Conservation (phyloP, 2,113 vertebrate species). For the cattle (Bos taurus) region ARS-UCD2.0 NC_037329.1:83312501-83313000, state of each 20-base stretch:
- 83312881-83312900: neutral
- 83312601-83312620: neutral
- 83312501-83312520: neutral
- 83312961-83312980: neutral
- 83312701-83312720: neutral
- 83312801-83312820: neutral
- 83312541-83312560: neutral
- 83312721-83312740: neutral
- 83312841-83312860: neutral
- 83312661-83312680: rapidly evolving
- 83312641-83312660: neutral
- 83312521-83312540: constrained; percentile 2
- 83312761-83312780: neutral
- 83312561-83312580: neutral
- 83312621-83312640: neutral
- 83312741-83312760: neutral
- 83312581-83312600: neutral
- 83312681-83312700: neutral
- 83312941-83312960: neutral
- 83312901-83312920: neutral
- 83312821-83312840: neutral
- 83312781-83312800: neutral
- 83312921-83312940: too few relatives aligned
- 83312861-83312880: neutral
- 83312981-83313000: neutral